Percentiles rank a stretch among this genome's conserved stretches.
These are phyloP conservation scores for Scaptomyza tumidula DNA, from an alignment of 2,888 invertebrate species.

Conservation along the genomic window DNA sequence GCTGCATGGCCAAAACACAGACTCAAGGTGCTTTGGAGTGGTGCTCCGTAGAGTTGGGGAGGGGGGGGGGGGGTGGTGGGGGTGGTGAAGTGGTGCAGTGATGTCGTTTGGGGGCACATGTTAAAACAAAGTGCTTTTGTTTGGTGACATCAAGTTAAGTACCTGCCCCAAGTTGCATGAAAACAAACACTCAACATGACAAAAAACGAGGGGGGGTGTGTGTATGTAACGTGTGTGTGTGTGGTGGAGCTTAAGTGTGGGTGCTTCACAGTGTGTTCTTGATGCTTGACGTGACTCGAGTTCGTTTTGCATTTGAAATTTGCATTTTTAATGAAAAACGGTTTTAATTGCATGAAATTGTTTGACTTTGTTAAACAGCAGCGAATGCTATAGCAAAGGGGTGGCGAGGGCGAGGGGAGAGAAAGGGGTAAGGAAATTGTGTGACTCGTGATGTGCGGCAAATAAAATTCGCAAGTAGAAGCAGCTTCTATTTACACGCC, in stretches of 20 bases:
- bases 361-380: slow-evolving; percentile 81
- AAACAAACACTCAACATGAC: slow-evolving; percentile 67
- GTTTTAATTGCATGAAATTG: slow-evolving; percentile 81
- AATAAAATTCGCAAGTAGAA: slow-evolving; percentile 70
- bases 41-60: background rate
- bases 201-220: slow-evolving; percentile 3
- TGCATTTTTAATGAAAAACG: slow-evolving; percentile 82
- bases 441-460: slow-evolving; percentile 59
- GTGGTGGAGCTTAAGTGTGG: slow-evolving; percentile 25
- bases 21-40: slow-evolving; percentile 17
- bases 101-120: slow-evolving; percentile 69
- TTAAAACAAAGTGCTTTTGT: slow-evolving; percentile 79
- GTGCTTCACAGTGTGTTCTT: slow-evolving; percentile 20
- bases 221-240: slow-evolving; percentile 5
- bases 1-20: slow-evolving; percentile 59
- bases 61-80: too few species aligned
- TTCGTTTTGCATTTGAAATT: slow-evolving; percentile 79
- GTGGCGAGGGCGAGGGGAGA: background rate
- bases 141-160: slow-evolving; percentile 81
- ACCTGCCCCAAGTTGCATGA: slow-evolving; percentile 70
- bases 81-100: slow-evolving; percentile 22
- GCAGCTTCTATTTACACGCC: slow-evolving; percentile 76
- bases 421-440: too few species aligned
- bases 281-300: slow-evolving; percentile 73
- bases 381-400: slow-evolving; percentile 32